Base-by-base conservation (phyloP, 1,140 invertebrate genomes). In the Neodiprion pinetum region DNA sequence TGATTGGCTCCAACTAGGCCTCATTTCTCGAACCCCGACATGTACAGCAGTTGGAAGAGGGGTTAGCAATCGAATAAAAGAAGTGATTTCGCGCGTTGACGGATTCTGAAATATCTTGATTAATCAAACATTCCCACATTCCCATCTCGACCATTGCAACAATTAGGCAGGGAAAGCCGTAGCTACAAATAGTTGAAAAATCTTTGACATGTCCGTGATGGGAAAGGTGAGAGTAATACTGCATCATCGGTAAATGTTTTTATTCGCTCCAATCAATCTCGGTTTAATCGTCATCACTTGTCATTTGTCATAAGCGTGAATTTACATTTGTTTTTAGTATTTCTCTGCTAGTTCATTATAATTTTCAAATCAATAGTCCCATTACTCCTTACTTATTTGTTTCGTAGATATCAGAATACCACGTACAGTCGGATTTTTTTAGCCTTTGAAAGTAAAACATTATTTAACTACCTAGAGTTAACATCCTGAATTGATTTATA, bases 151-250 rank as follows among this genome's bases (percentile, higher is more conserved):
- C 21, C 21, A 5, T 21, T 7, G 21, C 11, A 11, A 47, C 14
- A 66, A 74, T 68, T 53, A 68, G 61, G 12, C 21, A 61, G 47
- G 7, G 14, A 49, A 49, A 49, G 47, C 28, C 50, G 49, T 69
- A 69, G 48, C 61, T 66, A 48, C 50, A 11, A 21, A 9, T 71
- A 53, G 17, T 74, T 11, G 23, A 47, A 72, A 53, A 72, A 72
- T 67, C n/a, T 49, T 8, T 79, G 79, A 83, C 69, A 88, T 88
- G 87, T 88, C 87, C 78, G 87, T 88, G 66, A 88, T 88, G 85
- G 86, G 87, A 70, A 88, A 88, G 84, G 87, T 88, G 70, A 86
- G 84, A 80, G 23, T 23, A 65, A 66, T 50, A 48, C 28, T 0
- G 17, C 12, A 40, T 47, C 9, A 47, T 23, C 9, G 48, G 23